These are phyloP conservation scores for Slavum lentiscoides DNA, from an alignment of 2,888 invertebrate species.

Conservation along the genomic window DNA sequence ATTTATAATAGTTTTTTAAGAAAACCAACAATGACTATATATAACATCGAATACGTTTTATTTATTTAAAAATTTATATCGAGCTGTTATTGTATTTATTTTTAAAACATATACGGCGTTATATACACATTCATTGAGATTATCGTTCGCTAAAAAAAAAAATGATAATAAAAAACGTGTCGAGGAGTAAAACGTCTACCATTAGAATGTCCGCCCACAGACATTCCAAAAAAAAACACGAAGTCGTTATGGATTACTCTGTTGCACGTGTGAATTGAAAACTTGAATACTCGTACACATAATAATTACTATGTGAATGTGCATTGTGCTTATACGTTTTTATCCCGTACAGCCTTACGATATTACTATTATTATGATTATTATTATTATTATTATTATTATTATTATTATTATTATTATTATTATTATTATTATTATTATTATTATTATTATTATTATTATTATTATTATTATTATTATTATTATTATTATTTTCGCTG, in stretches of 20 bases:
- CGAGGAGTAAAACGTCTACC: not conserved
- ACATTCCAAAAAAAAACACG: not conserved
- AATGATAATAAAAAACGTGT: not conserved
- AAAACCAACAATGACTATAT: too few relatives aligned
- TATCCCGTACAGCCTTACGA: not conserved
- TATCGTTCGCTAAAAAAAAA: not conserved
- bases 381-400: too few relatives aligned
- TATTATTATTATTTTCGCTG: too few relatives aligned
- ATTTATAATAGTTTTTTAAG: too few relatives aligned
- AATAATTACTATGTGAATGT: not conserved
- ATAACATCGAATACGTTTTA: not conserved
- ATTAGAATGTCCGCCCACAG: conserved; percentile 1
- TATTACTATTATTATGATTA: not conserved
- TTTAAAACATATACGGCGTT: not conserved
- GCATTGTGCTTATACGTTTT: not conserved
- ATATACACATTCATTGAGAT: not conserved
- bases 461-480: too few relatives aligned
- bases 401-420: too few relatives aligned
- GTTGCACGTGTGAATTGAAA: conserved; percentile 25
- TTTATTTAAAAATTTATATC: not conserved
- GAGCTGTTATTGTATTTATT: not conserved
- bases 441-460: too few relatives aligned
- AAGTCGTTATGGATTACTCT: conserved; percentile 9
- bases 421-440: too few relatives aligned
- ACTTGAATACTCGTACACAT: too few relatives aligned